phyloP scores from a whole-genome alignment of 1,140 invertebrate species.

The Nephila pilipes region DNA sequence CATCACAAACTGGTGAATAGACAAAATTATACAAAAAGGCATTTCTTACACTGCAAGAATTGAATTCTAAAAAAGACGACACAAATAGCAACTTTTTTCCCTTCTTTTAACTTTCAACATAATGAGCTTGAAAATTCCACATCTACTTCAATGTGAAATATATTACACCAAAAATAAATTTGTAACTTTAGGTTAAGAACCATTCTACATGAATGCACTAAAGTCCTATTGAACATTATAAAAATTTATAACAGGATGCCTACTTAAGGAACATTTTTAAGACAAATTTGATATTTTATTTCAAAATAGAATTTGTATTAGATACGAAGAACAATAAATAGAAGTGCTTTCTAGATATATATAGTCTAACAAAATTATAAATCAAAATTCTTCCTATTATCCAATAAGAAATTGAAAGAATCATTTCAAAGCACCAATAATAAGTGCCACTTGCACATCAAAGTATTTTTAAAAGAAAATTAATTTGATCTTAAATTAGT shows the following conservation, averaged over 20 bases:
- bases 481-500: too few relatives aligned
- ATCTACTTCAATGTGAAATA: neutral
- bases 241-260: neutral
- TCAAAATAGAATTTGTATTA: neutral
- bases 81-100: neutral
- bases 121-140: neutral
- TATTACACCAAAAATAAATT: neutral
- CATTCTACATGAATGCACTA: conserved; percentile 33
- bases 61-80: neutral
- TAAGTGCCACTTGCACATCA: neutral
- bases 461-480: too few relatives aligned
- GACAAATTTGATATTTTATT: neutral
- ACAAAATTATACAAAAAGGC: neutral
- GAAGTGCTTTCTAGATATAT: neutral
- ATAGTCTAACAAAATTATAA: too few relatives aligned
- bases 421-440: neutral
- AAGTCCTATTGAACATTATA: neutral
- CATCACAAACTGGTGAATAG: neutral
- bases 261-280: neutral
- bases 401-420: too few relatives aligned
- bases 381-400: too few relatives aligned
- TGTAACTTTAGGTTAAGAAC: neutral
- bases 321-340: neutral
- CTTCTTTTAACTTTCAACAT: neutral
- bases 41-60: conserved; percentile 27